Percentiles rank a stretch among this genome's conserved stretches.
phyloP scores from a whole-genome alignment of 2,113 vertebrate genomes.

The Grammomys dolichurus region DNA sequence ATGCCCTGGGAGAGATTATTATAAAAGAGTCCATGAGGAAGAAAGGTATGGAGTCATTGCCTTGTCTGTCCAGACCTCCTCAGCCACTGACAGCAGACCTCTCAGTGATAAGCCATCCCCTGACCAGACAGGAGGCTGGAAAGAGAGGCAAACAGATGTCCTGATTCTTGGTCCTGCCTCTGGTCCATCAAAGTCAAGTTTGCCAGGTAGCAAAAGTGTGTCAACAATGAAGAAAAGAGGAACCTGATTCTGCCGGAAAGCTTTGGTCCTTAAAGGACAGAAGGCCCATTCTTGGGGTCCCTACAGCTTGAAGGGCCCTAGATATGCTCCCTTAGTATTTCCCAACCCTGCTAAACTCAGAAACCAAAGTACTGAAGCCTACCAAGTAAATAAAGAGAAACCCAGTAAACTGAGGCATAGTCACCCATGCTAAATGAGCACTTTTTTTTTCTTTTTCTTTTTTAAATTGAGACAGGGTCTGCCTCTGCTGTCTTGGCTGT shows the following conservation, averaged over 20 bases:
- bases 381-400: background rate
- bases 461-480: background rate
- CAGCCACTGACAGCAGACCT: background rate
- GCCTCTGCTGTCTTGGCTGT: background rate
- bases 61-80: background rate
- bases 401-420: conserved; percentile 18
- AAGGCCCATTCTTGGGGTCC: background rate
- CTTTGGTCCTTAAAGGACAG: background rate
- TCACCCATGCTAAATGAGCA: background rate
- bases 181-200: background rate
- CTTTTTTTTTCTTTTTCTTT: background rate
- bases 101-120: conserved; percentile 2
- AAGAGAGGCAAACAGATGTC: background rate
- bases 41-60: background rate
- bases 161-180: background rate
- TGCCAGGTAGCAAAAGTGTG: background rate
- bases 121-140: background rate
- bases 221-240: background rate
- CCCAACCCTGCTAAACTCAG: background rate
- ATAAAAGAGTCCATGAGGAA: background rate
- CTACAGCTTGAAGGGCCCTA: background rate
- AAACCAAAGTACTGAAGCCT: background rate
- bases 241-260: background rate
- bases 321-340: background rate
- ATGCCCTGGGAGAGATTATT: background rate